Evolutionary conservation across 2,888 invertebrate genomes (phyloP), one percentile per base, ranked within the genome.

Genomic region (Tubulanus polymorphus): DNA sequence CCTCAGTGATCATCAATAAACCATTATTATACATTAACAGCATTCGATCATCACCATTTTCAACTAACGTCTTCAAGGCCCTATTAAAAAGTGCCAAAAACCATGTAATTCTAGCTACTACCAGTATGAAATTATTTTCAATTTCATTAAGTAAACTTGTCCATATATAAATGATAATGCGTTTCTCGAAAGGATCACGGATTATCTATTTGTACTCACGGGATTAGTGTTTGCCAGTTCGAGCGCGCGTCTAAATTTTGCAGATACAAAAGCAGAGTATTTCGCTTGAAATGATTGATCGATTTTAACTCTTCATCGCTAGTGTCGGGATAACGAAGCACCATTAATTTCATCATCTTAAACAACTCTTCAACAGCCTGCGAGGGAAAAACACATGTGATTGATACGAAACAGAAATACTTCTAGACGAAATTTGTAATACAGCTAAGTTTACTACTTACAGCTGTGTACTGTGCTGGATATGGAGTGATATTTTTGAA

Each of bases 401-500:
- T n/a, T n/a, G n/a, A n/a, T n/a, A n/a, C n/a, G n/a, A n/a, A n/a
- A n/a, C n/a, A n/a, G n/a, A n/a, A n/a, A n/a, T n/a, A n/a, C n/a
- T n/a, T n/a, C n/a, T n/a, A n/a, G n/a, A n/a, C n/a, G n/a, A n/a
- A n/a, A n/a, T n/a, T n/a, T n/a, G 35, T 32, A n/a, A 10, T 32
- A n/a, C 35, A 32, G 35, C n/a, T n/a, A 32, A n/a, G 3, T 41
- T 15, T 47, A 2, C 26, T 29, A 65, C 74, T 61, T 56, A 76
- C 87, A 61, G 87, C 87, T 20, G 91, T 88, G 81, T 95, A 95
- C 68, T 94, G 89, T 25, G 91, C 91, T 5, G 93, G 91, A 80
- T 93, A 93, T n/a, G 93, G 93, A 30, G 93, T 91, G 63, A 95
- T 93, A 79, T 94, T 94, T 73, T 93, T 89, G 80, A 94, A 94